Evolutionary conservation across 2,888 invertebrate species (phyloP), one percentile per base, ranked within the genome.

Genomic region (Siphonodentalium dalli): DNA sequence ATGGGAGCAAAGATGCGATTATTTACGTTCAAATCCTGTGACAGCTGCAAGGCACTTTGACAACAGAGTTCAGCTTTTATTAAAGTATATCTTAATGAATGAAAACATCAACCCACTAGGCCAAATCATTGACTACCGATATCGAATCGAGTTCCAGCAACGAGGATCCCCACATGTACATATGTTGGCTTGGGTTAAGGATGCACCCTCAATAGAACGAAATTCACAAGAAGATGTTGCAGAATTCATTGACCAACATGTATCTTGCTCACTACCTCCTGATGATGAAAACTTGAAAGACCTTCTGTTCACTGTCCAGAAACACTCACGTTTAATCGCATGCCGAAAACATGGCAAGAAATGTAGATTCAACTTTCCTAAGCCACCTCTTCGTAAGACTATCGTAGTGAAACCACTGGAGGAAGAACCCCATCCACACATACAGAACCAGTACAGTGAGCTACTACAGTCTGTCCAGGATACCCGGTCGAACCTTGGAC

Each of bases 1-100:
- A 24, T 63, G 60, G 52, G 49, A 63, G 50, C 39, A 60, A 23
- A 60, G 54, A 42, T 55, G 55, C 41, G 18, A 41, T 33, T 50
- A 49, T 6, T 35, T 69, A 3, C 31, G 56, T 7, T 45, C 55
- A 23, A 58, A 70, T 42, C 71, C 69, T 13, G 63, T 67, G 2
- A 71, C 61, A 8, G 63, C 62, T 37, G 59, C 66, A 7, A 21
- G 61, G 18, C 65, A 66, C 55, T 68, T 68, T 52, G 62, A 70
- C 35, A 42, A 63, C 28, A 42, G 65, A 39, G 45, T 63, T 20
- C 37, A 61, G 40, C 15, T 54, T 34, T 48, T 66, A 21, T 29
- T 65, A 9, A 40, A 41, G 23, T 45, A 52, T 29, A 31, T 39
- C 21, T 31, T 29, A 18, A 8, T 34, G 13, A 49, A 51, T 44